Conservation (phyloP, 1,140 invertebrate genomes). For the Zaprionus lachaisei region DNA sequence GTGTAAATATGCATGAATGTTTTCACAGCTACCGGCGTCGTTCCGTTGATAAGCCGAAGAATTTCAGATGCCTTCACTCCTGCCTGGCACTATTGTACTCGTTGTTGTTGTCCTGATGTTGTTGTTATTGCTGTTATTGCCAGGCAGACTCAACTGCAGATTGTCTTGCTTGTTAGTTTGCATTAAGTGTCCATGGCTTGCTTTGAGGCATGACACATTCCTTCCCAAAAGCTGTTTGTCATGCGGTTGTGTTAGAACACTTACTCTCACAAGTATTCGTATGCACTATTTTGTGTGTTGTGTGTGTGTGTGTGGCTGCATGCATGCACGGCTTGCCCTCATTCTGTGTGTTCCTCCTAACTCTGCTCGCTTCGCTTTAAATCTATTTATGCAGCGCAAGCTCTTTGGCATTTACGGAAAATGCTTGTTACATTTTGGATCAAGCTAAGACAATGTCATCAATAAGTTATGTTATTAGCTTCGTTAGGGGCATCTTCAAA, state of each 20-base stretch:
- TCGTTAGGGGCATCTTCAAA: neutral
- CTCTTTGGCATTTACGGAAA: neutral
- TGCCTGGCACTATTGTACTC: constrained; percentile 37
- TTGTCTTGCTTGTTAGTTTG: constrained; percentile 68
- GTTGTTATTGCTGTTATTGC: constrained; percentile 13
- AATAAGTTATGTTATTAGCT: neutral
- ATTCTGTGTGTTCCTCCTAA: constrained; percentile 6
- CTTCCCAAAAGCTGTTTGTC: constrained; percentile 47
- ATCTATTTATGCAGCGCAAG: neutral
- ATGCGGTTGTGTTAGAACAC: constrained; percentile 65
- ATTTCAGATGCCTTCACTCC: constrained; percentile 70
- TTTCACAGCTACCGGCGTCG: constrained; percentile 75
- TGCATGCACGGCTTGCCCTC: constrained; percentile 5
- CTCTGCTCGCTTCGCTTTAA: constrained; percentile 1
- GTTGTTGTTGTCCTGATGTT: constrained; percentile 1
- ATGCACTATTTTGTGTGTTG: neutral
- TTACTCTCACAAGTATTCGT: constrained; percentile 18
- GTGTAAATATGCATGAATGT: constrained; percentile 79
- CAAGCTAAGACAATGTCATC: neutral
- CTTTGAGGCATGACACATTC: constrained; percentile 39
- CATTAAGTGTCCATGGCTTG: constrained; percentile 69
- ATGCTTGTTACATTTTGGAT: neutral
- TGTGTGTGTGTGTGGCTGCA: neutral
- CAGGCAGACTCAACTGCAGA: constrained; percentile 25
- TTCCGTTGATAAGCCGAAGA: constrained; percentile 75